Evolutionary conservation across 1,140 invertebrate genomes (phyloP).

Genomic region (Pachyrhynchus sulphureomaculatus): DNA sequence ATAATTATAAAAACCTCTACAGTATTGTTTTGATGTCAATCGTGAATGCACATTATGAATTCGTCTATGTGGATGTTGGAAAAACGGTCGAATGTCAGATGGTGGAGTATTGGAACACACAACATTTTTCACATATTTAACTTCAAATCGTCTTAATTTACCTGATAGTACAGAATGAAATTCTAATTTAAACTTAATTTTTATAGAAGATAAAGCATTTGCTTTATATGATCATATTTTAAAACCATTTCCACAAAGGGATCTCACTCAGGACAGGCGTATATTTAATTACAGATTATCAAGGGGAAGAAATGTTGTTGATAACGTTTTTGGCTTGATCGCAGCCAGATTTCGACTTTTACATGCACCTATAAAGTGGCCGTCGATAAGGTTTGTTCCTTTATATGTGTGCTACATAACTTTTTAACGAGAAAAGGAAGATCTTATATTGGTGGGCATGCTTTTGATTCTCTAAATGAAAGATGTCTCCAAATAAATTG

Average conservation of each 20-base stretch:
- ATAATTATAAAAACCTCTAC: conserved; percentile 21
- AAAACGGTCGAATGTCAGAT: conserved; percentile 17
- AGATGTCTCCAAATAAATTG: no score
- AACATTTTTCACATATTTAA: neutral
- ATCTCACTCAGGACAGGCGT: conserved; percentile 37
- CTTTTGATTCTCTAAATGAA: neutral
- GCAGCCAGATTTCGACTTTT: conserved; percentile 43
- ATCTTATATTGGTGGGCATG: conserved; percentile 2
- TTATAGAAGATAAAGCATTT: conserved; percentile 56
- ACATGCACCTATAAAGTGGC: neutral
- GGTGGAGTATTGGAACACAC: neutral
- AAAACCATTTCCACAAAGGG: conserved; percentile 48
- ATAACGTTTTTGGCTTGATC: conserved; percentile 57
- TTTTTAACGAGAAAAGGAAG: neutral
- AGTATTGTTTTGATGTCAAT: conserved; percentile 7
- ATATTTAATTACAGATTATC: conserved; percentile 48
- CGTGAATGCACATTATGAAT: conserved; percentile 9
- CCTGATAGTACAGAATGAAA: conserved; percentile 22
- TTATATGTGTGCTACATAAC: conserved; percentile 3
- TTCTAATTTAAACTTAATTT: conserved; percentile 40
- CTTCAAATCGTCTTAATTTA: neutral
- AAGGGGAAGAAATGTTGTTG: conserved; percentile 47
- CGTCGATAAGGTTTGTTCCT: neutral
- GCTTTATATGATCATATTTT: conserved; percentile 47
- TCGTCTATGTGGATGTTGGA: conserved; percentile 10